Conservation (phyloP, 2,113 vertebrate species). For the Lota lota region DNA sequence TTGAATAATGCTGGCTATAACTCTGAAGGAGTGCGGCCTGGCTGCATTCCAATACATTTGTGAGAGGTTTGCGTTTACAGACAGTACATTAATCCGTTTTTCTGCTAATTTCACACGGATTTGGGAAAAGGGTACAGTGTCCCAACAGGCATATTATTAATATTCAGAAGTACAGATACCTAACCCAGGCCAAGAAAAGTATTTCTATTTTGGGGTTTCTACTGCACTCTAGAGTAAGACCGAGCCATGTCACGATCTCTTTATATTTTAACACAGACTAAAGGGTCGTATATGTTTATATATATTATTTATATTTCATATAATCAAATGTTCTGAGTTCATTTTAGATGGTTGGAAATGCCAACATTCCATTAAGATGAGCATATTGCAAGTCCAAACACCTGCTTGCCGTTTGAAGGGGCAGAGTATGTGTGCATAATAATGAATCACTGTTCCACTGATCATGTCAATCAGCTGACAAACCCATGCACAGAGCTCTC, state of each 20-base stretch:
- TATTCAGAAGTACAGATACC: conserved; percentile 7
- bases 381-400: too few relatives aligned
- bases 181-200: conserved; percentile 9
- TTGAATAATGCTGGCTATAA: conserved; percentile 23
- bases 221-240: conserved; percentile 18
- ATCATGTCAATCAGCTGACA: conserved; percentile 22
- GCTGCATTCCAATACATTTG: conserved; percentile 26
- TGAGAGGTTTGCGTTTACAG: background rate
- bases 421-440: too few relatives aligned
- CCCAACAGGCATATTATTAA: conserved; percentile 34
- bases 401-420: too few relatives aligned
- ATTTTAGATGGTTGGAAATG: too few relatives aligned
- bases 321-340: too few relatives aligned
- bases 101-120: conserved; percentile 2
- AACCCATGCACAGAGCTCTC: conserved; percentile 14
- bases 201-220: conserved; percentile 12
- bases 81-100: conserved; percentile 1
- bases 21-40: conserved; percentile 22
- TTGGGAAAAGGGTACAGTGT: conserved; percentile 17
- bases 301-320: too few relatives aligned
- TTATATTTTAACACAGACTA: conserved; percentile 18
- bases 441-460: too few relatives aligned
- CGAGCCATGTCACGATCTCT: conserved; percentile 23
- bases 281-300: too few relatives aligned
- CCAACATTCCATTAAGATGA: too few relatives aligned